Evolutionary conservation across 2,888 invertebrate species (phyloP).

Genomic region (Orthosia cruda): DNA sequence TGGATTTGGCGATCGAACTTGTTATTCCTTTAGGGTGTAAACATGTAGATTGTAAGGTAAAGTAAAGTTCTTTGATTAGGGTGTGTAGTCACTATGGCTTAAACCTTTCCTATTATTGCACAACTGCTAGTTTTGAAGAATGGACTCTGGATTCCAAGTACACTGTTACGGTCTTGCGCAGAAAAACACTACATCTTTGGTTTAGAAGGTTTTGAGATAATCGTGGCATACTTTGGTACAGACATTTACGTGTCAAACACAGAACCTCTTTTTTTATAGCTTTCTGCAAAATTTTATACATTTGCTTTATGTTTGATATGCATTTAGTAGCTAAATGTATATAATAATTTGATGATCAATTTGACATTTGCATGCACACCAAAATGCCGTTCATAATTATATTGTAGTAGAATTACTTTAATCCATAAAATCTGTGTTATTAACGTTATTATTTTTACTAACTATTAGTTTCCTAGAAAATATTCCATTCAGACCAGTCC

Average conservation of each 20-base stretch:
- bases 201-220: not conserved
- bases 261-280: not conserved
- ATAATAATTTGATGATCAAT: too few relatives aligned
- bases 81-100: too few relatives aligned
- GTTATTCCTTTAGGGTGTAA: conserved; percentile 11
- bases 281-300: too few relatives aligned
- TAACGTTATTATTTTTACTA: not conserved
- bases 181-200: not conserved
- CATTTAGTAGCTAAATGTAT: too few relatives aligned
- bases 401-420: conserved; percentile 6
- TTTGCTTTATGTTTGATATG: not conserved
- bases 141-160: not conserved
- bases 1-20: not conserved
- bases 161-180: not conserved
- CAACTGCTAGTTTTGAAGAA: not conserved
- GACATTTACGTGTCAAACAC: not conserved
- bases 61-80: conserved; percentile 1
- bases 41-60: conserved; percentile 7
- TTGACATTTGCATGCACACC: conserved; percentile 5
- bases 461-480: not conserved
- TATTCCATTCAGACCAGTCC: too few relatives aligned
- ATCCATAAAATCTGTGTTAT: not conserved
- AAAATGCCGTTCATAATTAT: not conserved
- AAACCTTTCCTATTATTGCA: not conserved
- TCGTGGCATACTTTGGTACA: not conserved